Percentiles rank a stretch among this genome's conserved stretches.
Evolutionary conservation across 2,113 vertebrate species (phyloP).

Genomic region (Cheilinus undulatus): DNA sequence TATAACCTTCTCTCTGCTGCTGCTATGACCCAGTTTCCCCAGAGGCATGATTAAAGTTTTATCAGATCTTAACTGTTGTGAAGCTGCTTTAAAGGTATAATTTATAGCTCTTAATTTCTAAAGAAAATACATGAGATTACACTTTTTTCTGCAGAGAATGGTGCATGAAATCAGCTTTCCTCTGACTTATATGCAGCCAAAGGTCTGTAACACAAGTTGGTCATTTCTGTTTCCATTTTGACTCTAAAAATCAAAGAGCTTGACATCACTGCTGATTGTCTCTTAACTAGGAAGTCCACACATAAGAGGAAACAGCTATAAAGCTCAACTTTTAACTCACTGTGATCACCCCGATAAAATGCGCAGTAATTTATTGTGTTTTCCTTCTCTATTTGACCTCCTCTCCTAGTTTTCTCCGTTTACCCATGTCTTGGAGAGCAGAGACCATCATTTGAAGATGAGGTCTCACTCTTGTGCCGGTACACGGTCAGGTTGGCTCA

Average conservation of each 20-base stretch:
- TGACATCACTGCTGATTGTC: slow-evolving; percentile 46
- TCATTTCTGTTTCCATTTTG: slow-evolving; percentile 30
- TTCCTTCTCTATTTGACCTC: not conserved
- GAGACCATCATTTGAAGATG: slow-evolving; percentile 23
- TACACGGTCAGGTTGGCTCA: slow-evolving; percentile 21
- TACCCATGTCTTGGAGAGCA: slow-evolving; percentile 20
- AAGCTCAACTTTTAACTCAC: too few species aligned
- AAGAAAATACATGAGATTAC: slow-evolving; percentile 41
- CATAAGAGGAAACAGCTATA: slow-evolving; percentile 1
- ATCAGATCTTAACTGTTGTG: slow-evolving; percentile 45
- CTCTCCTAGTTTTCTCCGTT: slow-evolving; percentile 9
- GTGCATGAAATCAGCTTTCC: slow-evolving; percentile 12
- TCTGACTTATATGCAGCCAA: slow-evolving; percentile 10
- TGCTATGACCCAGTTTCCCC: slow-evolving; percentile 39
- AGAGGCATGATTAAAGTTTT: slow-evolving; percentile 49
- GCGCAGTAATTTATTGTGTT: not conserved
- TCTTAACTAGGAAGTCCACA: slow-evolving; percentile 29
- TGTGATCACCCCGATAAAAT: too few species aligned
- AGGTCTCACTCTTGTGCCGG: slow-evolving; percentile 36
- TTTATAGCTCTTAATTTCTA: slow-evolving; percentile 36
- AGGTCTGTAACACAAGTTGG: slow-evolving; percentile 16
- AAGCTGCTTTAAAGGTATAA: slow-evolving; percentile 52
- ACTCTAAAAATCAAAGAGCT: slow-evolving; percentile 18
- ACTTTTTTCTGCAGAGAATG: not conserved
- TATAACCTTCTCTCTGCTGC: slow-evolving; percentile 24